Base-by-base conservation (phyloP, 2,888 invertebrate species). In the Aleiodes testaceus region DNA sequence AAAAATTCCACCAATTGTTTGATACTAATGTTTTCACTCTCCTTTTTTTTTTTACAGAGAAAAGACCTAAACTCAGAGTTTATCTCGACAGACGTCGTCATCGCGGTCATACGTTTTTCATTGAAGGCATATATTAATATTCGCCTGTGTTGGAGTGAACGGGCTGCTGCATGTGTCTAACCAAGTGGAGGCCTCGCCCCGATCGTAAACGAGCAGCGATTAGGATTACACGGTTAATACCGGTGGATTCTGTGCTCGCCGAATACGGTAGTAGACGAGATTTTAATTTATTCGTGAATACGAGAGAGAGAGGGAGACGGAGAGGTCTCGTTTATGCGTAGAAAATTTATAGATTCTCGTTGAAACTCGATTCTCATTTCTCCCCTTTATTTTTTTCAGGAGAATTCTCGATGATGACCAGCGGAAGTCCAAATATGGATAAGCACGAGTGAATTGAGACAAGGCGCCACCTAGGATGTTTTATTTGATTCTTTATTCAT, bases 181-280 rank as follows among this genome's bases (percentile, higher is more conserved):
- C 52, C 55, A 55, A 16, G 53, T 44, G 47, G 49, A 70, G 70
- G 66, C 70, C 70, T 70, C 70, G 70, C 70, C 70, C 70, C 70
- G 66, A 66, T 70, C 70, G 70, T 70, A 70, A 70, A 70, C 66
- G 70, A 70, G 66, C 66, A 66, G 44, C 70, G 70, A 70, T 70
- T 70, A 66, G 71, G 72, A 73, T 75, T 73, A 73, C 70, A 73
- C 59, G 67, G 63, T 72, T 66, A 72, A 73, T 75, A 66, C 70
- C 55, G 76, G 42, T 66, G 61, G 66, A 70, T 70, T 70, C 70
- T 70, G 66, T 70, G 66, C 70, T 59, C 75, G 76, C 81, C 81
- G 80, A 81, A 81, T 79, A 81, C 79, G 80, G 79, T 78, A 81
- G 80, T 78, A 80, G 78, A 76, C 73, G 79, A 81, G 59, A 61